These are phyloP conservation scores for Engraulis encrasicolus DNA, from an alignment of 2,113 vertebrate genomes.

Conservation along the genomic window DNA sequence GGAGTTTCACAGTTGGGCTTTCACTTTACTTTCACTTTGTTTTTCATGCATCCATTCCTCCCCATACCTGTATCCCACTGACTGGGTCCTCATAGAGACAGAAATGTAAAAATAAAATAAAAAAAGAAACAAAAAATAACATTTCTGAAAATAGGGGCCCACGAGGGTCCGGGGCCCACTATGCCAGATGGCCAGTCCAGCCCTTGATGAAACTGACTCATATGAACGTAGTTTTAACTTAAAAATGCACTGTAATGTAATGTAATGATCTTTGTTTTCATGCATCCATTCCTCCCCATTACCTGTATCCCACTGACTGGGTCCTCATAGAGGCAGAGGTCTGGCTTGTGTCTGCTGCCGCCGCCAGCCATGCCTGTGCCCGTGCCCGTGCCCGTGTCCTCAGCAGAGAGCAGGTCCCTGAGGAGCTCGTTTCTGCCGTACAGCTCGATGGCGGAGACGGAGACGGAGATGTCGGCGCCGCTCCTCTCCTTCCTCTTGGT, in stretches of 20 bases:
- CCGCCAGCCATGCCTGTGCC: no score
- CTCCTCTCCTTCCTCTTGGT: constrained; percentile 94
- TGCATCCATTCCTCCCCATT: constrained; percentile 42
- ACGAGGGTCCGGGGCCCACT: no score
- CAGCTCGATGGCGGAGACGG: constrained; percentile 93
- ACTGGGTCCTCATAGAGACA: constrained; percentile 92
- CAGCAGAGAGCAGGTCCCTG: constrained; percentile 89
- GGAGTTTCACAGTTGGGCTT: no score
- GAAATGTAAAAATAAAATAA: no score
- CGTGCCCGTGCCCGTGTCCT: constrained; percentile 84
- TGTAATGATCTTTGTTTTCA: constrained; percentile 4
- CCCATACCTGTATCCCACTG: constrained; percentile 89
- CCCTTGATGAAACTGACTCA: no score
- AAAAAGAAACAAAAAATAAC: no score
- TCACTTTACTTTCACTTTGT: no score
- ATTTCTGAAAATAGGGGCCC: no score
- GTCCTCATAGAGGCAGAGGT: constrained; percentile 90
- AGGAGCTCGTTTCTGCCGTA: constrained; percentile 94
- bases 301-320: constrained; percentile 93
- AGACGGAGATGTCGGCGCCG: constrained; percentile 91
- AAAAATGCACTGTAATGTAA: background rate
- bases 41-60: constrained; percentile 23
- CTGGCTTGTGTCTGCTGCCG: constrained; percentile 87
- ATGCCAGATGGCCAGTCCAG: no score
- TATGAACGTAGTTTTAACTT: no score